Base-by-base conservation (phyloP, 2,797 vertebrate genomes). In the Characodon lateralis region DNA sequence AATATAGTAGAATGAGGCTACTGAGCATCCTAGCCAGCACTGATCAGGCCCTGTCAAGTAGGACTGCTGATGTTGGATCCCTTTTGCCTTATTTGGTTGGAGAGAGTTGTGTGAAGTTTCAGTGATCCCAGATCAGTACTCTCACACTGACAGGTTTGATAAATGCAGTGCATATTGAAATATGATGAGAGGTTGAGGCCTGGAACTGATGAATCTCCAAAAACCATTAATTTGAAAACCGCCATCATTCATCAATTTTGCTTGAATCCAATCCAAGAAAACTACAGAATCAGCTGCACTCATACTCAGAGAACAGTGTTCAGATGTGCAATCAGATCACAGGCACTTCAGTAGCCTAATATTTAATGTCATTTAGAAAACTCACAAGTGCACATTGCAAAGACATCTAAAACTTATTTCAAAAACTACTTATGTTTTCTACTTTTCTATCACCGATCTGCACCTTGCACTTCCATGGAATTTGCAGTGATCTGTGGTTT, bases 101-200 rank as follows among this genome's bases (percentile, higher is more conserved):
- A 58, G 61, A 76, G 31, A 48, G 20, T 26, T 50, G 53, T 59
- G 9, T 68, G 18, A 81, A 56, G 72, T 73, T 53, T 76, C 6
- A 68, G 18, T 72, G 74, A 89, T 89, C 89, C 73, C 39, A 83
- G 80, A 85, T 90, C 83, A 83, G 87, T 72, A 46, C 81, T 86
- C 87, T 79, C 65, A 24, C 74, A 18, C 61, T 56, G 82, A 86
- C 85, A 79, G 83, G 46, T 68, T 41, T 85, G 76, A 85, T 77
- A 28, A 81, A 85, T 82, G 56, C 22, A 59, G 24, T 78, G 71
- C 86, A 59, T 78, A 78, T 72, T 78, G 24, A 78, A 82, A 83
- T 73, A 71, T 72, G 50, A 71, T 74, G 83, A 78, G 22, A 88
- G 84, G 84, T 22, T 51, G 65, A 48, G 72, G 10, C 71, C 76